Evolutionary conservation across 2,113 vertebrate species (phyloP).

Genomic region (Datnioides undecimradiatus): DNA sequence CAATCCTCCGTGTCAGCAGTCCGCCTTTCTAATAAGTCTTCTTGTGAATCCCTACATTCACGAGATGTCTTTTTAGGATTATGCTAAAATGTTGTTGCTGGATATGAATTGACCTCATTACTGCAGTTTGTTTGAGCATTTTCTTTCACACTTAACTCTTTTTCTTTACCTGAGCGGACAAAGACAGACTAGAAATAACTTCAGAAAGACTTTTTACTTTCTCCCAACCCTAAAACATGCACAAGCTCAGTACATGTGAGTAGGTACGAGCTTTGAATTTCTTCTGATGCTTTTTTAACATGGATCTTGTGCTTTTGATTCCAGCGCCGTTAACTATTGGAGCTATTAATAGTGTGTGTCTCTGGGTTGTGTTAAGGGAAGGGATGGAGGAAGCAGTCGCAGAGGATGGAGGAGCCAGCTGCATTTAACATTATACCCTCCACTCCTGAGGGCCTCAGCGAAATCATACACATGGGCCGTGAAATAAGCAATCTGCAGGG

Average conservation of each 20-base stretch:
- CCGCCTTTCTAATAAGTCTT: background rate
- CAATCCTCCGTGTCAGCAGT: constrained; percentile 6
- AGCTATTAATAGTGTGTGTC: constrained; percentile 53
- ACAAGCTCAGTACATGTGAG: background rate
- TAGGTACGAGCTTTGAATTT: constrained; percentile 27
- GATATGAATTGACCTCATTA: constrained; percentile 18
- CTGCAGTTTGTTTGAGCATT: constrained; percentile 6
- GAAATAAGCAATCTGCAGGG: constrained; percentile 65
- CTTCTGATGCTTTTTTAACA: constrained; percentile 26
- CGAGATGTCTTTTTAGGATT: background rate
- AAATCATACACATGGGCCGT: constrained; percentile 59
- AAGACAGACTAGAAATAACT: constrained; percentile 20
- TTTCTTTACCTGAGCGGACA: background rate
- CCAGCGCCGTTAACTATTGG: background rate
- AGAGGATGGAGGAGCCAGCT: constrained; percentile 12
- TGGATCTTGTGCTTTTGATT: constrained; percentile 35
- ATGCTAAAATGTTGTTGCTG: constrained; percentile 1
- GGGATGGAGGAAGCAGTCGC: background rate
- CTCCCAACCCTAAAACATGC: background rate
- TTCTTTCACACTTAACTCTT: background rate
- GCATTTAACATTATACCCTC: constrained; percentile 47
- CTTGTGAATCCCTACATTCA: background rate
- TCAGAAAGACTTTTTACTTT: constrained; percentile 18
- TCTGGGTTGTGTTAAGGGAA: constrained; percentile 22
- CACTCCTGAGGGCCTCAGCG: constrained; percentile 25